A percentile compares a stretch with the other conserved stretches of the same genome.
phyloP scores from a whole-genome alignment of 2,888 invertebrate species.

The Drosophila subquinaria region DNA sequence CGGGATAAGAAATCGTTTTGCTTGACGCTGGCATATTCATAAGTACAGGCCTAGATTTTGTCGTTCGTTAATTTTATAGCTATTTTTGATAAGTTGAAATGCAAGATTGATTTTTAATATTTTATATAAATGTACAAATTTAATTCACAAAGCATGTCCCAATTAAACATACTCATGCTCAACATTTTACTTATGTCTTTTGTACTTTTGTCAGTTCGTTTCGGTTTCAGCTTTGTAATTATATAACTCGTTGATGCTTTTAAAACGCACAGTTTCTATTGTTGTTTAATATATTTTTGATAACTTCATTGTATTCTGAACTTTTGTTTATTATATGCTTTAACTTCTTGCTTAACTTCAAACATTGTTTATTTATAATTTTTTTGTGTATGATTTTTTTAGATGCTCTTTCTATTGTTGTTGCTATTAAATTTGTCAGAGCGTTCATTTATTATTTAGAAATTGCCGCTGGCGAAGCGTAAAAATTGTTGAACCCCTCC shows the following conservation, averaged over 20 bases:
- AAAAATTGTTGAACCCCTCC: constrained; percentile 34
- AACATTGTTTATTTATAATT: constrained; percentile 10
- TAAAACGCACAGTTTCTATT: constrained; percentile 14
- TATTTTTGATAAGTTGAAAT: too few species aligned
- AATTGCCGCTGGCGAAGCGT: constrained; percentile 57
- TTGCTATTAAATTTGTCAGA: constrained; percentile 52
- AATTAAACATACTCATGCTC: not conserved
- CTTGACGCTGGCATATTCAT: too few species aligned
- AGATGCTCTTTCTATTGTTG: not conserved
- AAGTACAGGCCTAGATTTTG: too few species aligned
- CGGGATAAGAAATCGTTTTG: too few species aligned
- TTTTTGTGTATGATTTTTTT: constrained; percentile 26
- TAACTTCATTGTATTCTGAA: constrained; percentile 32
- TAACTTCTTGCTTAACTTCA: constrained; percentile 41
- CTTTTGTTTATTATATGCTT: constrained; percentile 29
- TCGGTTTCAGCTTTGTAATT: constrained; percentile 45
- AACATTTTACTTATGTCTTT: constrained; percentile 5
- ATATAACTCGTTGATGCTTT: constrained; percentile 43
- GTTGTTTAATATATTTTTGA: constrained; percentile 8
- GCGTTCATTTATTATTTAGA: constrained; percentile 53
- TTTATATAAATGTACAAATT: not conserved
- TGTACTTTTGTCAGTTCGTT: constrained; percentile 24
- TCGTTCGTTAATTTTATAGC: too few species aligned
- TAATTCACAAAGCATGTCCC: not conserved
- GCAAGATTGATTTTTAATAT: too few species aligned